A percentile compares a stretch with the other conserved stretches of the same genome.
Conservation (phyloP, 2,113 vertebrate genomes). For the Spermophilus dauricus region DNA sequence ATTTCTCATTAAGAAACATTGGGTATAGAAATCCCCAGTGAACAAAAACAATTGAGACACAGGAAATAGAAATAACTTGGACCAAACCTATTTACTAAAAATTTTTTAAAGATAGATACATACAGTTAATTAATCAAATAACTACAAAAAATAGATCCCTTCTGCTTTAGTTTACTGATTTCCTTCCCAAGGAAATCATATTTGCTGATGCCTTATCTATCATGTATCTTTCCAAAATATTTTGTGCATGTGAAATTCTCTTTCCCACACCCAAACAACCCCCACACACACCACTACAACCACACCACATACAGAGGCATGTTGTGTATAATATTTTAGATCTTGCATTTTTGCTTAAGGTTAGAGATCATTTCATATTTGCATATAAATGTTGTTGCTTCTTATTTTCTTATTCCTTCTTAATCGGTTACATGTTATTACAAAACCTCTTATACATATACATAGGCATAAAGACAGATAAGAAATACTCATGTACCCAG, state of each 20-base stretch:
- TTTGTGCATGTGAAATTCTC: neutral
- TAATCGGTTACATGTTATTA: neutral
- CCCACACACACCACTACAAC: neutral
- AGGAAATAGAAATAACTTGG: conserved; percentile 26
- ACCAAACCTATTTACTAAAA: neutral
- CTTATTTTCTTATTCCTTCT: neutral
- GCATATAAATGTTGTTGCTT: neutral
- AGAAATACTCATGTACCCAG: neutral
- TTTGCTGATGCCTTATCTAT: neutral
- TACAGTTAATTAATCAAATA: conserved; percentile 21
- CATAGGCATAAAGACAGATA: neutral
- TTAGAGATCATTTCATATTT: neutral
- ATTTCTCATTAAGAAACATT: neutral
- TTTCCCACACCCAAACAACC: neutral
- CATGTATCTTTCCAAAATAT: neutral
- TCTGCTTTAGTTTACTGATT: conserved; percentile 46
- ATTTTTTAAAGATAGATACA: neutral
- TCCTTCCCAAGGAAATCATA: neutral
- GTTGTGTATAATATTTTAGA: conserved; percentile 29
- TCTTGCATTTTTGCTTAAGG: neutral
- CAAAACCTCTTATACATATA: neutral
- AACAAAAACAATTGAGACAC: neutral
- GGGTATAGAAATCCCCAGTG: no score
- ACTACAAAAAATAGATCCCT: neutral
- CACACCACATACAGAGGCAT: neutral